phyloP scores from a whole-genome alignment of 2,888 invertebrate genomes.

The Drosophila mimica region DNA sequence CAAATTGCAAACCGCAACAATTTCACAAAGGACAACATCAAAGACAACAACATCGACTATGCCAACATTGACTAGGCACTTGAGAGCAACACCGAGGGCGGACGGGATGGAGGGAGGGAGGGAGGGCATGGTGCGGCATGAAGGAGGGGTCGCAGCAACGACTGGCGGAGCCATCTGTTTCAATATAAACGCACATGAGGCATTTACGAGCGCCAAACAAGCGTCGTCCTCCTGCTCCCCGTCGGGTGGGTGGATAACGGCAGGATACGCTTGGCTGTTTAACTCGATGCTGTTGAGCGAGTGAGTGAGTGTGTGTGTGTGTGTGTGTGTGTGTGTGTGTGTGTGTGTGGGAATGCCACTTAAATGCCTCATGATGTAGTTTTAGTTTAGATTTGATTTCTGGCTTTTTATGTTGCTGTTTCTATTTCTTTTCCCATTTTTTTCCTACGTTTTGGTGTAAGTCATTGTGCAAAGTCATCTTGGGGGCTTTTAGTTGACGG shows the following conservation, averaged over 20 bases:
- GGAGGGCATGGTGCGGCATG: background rate
- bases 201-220: conserved; percentile 74
- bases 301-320: conserved; percentile 13
- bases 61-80: conserved; percentile 10
- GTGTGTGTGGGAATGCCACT: conserved; percentile 50
- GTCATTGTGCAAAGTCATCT: background rate
- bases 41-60: conserved; percentile 26
- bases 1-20: conserved; percentile 83
- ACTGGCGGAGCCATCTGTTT: conserved; percentile 83
- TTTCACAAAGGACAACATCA: conserved; percentile 75
- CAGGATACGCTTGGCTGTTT: conserved; percentile 39
- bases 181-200: conserved; percentile 83
- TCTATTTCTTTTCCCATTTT: background rate
- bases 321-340: conserved; percentile 4
- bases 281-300: conserved; percentile 1
- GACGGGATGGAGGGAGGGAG: background rate
- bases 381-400: conserved; percentile 68
- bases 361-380: conserved; percentile 71
- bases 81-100: conserved; percentile 6
- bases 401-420: conserved; percentile 19
- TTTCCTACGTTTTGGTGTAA: background rate
- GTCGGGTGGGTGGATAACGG: conserved; percentile 26
- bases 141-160: conserved; percentile 16
- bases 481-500: conserved; percentile 26
- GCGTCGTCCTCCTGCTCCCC: conserved; percentile 15